phyloP scores from a whole-genome alignment of 2,113 vertebrate species.

The Oryzias woworae region DNA sequence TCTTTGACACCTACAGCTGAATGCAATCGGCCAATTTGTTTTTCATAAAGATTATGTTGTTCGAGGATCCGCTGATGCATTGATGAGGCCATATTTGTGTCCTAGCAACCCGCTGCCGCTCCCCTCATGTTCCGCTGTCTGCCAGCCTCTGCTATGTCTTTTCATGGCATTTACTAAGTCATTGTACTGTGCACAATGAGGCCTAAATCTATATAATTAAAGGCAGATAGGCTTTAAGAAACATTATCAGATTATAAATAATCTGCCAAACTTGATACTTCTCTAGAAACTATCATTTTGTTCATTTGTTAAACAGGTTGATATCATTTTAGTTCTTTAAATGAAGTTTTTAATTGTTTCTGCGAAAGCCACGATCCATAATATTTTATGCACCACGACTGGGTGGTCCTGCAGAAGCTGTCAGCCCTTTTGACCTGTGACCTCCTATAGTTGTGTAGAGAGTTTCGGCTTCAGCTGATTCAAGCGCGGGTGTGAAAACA shows the following conservation, averaged over 20 bases:
- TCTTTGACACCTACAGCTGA: constrained; percentile 57
- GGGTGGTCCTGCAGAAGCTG: too few species aligned
- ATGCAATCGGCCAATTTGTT: constrained; percentile 62
- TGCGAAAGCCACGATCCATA: too few species aligned
- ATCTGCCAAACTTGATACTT: constrained; percentile 34
- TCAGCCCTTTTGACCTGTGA: too few species aligned
- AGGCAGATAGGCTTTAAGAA: constrained; percentile 63
- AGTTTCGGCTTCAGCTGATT: too few species aligned
- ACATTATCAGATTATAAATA: constrained; percentile 56
- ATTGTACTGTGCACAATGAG: constrained; percentile 67
- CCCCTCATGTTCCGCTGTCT: constrained; percentile 47
- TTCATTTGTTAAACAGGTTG: too few species aligned
- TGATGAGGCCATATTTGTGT: constrained; percentile 72
- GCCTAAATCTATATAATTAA: constrained; percentile 73
- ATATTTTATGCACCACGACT: too few species aligned
- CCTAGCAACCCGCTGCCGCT: constrained; percentile 71
- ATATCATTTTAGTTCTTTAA: too few species aligned
- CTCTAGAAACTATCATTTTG: neutral
- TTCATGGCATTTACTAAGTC: constrained; percentile 66
- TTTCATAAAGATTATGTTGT: constrained; percentile 71
- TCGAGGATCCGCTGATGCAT: constrained; percentile 63
- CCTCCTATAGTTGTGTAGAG: too few species aligned
- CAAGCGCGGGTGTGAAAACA: too few species aligned
- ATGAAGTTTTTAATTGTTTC: too few species aligned
- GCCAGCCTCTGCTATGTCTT: constrained; percentile 56